Base-by-base conservation (phyloP, 2,113 vertebrate species). In the Oncorhynchus gorbuscha region DNA sequence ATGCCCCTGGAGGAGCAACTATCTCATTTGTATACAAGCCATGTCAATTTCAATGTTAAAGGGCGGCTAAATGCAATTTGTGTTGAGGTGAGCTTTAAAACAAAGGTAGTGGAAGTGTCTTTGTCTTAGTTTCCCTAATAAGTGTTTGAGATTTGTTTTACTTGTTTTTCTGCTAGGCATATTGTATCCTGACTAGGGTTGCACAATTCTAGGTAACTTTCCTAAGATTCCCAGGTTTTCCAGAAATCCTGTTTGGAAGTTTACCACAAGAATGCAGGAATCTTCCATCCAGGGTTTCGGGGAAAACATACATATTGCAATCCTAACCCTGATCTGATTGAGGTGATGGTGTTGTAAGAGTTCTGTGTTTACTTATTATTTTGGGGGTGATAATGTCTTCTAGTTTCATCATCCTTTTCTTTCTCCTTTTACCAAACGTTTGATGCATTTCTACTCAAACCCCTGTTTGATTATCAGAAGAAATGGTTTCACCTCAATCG, bases 21-120 rank as follows among this genome's bases (percentile, higher is more conserved):
- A 74, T 76, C 89, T 91, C 85, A 83, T 89, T 85, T 79, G 81
- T 84, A 74, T 86, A 85, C 76, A 81, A 45, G 20, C 77, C 85
- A 81, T 79, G 88, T 91, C 89, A 87, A 72, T 74, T 70, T 69
- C 75, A 81, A 64, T 74, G 75, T 51, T 77, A 70, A 77, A 77
- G 71, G 75, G 66, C 49, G 72, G 45, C 75, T 81, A 74, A 80
- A 80, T 70, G 72, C 58, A 48, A 73, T 82, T 78, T 78, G 67
- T 55, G 67, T 79, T 51, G 59, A 75, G 62, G 66, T 71, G 61
- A 75, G 73, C 51, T 71, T 76, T 71, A 75, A 71, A 79, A 71
- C 48, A 59, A 32, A 74, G 22, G 26, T 16, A 28, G 39, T 45
- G 39, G 39, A 45, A 45, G 39, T 28, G 30, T 58, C 59, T 48